Conservation (phyloP, 92 coral and sea anemone genomes). For the Actinostola sp. region DNA sequence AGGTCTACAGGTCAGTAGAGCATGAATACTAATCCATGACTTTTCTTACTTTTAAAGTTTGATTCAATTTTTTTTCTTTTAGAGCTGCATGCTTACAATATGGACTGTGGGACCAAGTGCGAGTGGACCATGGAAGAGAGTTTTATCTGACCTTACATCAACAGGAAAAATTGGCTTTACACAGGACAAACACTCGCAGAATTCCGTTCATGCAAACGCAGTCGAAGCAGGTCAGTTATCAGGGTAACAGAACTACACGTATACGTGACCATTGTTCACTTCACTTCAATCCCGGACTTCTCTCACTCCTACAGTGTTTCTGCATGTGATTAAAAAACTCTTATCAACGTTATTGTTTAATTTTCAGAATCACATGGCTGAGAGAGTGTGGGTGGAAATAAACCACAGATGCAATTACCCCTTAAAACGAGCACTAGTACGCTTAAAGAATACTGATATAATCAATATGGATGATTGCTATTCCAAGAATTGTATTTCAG, state of each 20-base stretch:
- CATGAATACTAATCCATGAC: no score
- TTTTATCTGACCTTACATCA: slow-evolving; percentile 32
- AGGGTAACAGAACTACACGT: no score
- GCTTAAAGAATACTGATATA: slow-evolving; percentile 19
- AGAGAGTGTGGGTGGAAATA: slow-evolving; percentile 41
- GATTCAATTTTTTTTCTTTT: neutral
- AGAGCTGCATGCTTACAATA: slow-evolving; percentile 20
- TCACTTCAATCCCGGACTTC: no score
- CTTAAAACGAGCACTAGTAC: slow-evolving; percentile 14
- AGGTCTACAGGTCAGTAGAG: neutral
- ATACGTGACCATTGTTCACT: no score
- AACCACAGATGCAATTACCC: slow-evolving; percentile 38
- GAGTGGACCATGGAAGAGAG: slow-evolving; percentile 52
- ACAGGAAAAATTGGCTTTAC: slow-evolving; percentile 31
- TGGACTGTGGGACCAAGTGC: slow-evolving; percentile 53
- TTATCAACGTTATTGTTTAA: neutral
- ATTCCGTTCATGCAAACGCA: slow-evolving; percentile 41
- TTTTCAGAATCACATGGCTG: slow-evolving; percentile 21
- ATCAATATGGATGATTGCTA: slow-evolving; percentile 28
- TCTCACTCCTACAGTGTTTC: neutral
- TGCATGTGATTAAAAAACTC: neutral
- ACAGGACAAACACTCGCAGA: slow-evolving; percentile 39
- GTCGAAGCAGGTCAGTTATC: slow-evolving; percentile 41
- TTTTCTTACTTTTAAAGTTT: no score
- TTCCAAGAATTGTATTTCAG: slow-evolving; percentile 19